phyloP scores from a whole-genome alignment of 2,113 vertebrate species.

The Willisornis vidua region DNA sequence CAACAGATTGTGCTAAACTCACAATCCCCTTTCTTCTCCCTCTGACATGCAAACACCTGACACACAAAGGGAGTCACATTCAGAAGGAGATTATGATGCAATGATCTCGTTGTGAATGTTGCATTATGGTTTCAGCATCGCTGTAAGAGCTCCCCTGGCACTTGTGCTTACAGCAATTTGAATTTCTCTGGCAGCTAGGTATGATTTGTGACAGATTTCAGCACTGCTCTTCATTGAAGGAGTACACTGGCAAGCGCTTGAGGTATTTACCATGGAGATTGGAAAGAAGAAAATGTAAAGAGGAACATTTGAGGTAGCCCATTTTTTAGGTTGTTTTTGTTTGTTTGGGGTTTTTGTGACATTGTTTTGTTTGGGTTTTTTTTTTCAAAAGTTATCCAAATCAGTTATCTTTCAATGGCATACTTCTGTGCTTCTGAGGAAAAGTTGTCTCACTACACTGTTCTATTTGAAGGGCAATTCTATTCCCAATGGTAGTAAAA shows the following conservation, averaged over 20 bases:
- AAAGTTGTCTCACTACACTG: background rate
- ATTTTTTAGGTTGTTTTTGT: background rate
- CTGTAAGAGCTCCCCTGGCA: constrained; percentile 72
- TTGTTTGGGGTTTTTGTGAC: background rate
- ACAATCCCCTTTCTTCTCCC: constrained; percentile 27
- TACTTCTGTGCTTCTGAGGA: background rate
- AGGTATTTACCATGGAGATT: constrained; percentile 64
- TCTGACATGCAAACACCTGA: constrained; percentile 59
- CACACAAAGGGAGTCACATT: constrained; percentile 67
- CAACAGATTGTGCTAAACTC: constrained; percentile 44
- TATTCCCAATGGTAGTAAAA: background rate
- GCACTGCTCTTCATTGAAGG: constrained; percentile 65
- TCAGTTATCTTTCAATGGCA: background rate
- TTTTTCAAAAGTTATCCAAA: background rate
- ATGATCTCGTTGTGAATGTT: constrained; percentile 74
- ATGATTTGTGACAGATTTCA: constrained; percentile 78
- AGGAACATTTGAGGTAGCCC: background rate
- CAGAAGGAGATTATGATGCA: constrained; percentile 75
- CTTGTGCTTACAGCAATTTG: constrained; percentile 75
- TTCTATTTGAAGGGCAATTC: background rate
- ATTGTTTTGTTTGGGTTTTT: background rate
- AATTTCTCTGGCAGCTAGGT: constrained; percentile 74
- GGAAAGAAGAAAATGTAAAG: background rate
- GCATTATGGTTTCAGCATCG: constrained; percentile 71
- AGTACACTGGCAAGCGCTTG: constrained; percentile 59